These are phyloP conservation scores for Maniola hyperantus DNA, from an alignment of 2,888 invertebrate species.

Conservation along the genomic window DNA sequence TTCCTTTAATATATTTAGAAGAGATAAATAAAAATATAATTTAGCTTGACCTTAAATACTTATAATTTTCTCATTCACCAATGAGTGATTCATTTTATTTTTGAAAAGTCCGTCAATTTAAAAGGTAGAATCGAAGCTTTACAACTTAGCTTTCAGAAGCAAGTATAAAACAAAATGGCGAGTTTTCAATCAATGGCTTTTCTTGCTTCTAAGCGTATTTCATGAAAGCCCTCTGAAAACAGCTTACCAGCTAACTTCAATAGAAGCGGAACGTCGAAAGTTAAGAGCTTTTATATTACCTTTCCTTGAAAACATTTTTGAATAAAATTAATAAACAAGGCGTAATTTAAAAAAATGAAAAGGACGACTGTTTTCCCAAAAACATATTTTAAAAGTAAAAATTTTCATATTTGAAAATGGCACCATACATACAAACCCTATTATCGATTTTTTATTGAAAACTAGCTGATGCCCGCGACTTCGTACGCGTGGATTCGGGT, in stretches of 20 bases:
- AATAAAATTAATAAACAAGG: too few relatives aligned
- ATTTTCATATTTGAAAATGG: too few relatives aligned
- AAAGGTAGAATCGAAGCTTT: background rate
- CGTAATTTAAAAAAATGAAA: too few relatives aligned
- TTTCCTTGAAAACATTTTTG: background rate
- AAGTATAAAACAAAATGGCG: slow-evolving; percentile 8
- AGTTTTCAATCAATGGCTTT: slow-evolving; percentile 11
- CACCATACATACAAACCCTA: too few relatives aligned
- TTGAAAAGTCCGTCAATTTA: background rate
- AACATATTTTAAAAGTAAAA: too few relatives aligned
- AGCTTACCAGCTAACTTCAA: slow-evolving; percentile 8
- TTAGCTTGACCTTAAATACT: too few relatives aligned
- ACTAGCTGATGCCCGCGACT: too few relatives aligned
- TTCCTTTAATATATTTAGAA: too few relatives aligned
- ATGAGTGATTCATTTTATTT: background rate
- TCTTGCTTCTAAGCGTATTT: slow-evolving; percentile 10
- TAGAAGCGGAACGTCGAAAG: background rate
- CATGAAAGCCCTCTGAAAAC: background rate
- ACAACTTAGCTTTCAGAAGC: background rate
- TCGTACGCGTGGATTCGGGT: too few relatives aligned
- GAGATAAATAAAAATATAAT: too few relatives aligned
- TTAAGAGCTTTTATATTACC: background rate
- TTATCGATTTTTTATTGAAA: too few relatives aligned
- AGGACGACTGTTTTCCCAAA: too few relatives aligned
- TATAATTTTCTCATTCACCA: background rate